Percentiles rank a stretch among this genome's conserved stretches.
phyloP scores from a whole-genome alignment of 37 sponge, comb jelly and placozoan species.

The Mnemiopsis leidyi region DNA sequence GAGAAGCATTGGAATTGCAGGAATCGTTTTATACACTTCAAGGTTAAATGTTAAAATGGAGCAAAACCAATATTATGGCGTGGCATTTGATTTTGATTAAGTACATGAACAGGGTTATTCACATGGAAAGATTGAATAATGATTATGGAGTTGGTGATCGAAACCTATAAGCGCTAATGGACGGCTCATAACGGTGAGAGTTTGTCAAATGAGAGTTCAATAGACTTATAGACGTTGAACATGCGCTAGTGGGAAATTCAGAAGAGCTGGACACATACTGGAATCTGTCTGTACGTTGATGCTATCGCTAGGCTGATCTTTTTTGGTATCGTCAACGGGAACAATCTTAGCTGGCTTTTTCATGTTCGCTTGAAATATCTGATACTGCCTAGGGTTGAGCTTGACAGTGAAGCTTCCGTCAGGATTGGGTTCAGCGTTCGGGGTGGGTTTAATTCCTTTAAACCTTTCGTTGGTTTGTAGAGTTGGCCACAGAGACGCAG shows the following conservation, averaged over 20 bases:
- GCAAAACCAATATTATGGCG: too few relatives aligned
- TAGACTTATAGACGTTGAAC: too few relatives aligned
- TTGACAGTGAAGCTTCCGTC: conserved; percentile 9
- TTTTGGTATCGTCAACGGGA: not conserved
- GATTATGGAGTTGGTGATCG: too few relatives aligned
- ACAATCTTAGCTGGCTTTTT: not conserved
- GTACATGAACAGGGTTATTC: too few relatives aligned
- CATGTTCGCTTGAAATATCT: conserved; percentile 7
- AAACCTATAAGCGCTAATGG: too few relatives aligned
- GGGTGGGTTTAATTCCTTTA: not conserved
- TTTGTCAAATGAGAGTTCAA: too few relatives aligned
- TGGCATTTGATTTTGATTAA: too few relatives aligned
- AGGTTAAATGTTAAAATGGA: too few relatives aligned
- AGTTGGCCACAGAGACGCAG: not conserved
- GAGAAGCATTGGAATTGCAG: too few relatives aligned
- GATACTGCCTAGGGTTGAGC: not conserved
- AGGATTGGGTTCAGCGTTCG: not conserved
- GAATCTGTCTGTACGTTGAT: not conserved
- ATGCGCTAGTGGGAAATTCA: not conserved
- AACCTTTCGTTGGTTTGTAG: not conserved
- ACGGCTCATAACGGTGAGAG: too few relatives aligned
- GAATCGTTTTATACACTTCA: too few relatives aligned
- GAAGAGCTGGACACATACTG: not conserved
- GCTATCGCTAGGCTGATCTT: not conserved
- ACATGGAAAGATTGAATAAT: too few relatives aligned